Base-by-base conservation (phyloP, 2,113 vertebrate genomes). In the Columba janthina region DNA sequence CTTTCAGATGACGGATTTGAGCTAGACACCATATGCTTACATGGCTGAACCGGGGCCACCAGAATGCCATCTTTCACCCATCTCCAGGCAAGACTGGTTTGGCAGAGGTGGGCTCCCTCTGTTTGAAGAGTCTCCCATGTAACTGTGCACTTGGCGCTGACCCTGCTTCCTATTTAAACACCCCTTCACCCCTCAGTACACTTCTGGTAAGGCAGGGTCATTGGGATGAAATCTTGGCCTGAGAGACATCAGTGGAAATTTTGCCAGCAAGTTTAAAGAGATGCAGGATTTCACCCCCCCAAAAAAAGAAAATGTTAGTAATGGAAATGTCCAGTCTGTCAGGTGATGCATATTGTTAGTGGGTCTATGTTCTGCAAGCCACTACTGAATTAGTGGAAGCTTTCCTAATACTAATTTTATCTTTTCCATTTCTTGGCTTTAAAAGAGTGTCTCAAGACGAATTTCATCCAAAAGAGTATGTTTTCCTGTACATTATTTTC, bases 11-110 rank as follows among this genome's bases (percentile, higher is more conserved):
- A 9, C 40, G 29, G 21, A 17, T 85, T 80, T 58, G n/a, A 80
- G n/a, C 36, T 53, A 31, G 42, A 34, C 6, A 10, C 28, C 6
- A 56, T 31, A 57, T 0, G 0, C 48, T 38, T 85, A n/a, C 5
- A 5, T 64, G 22, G 56, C 36, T 57, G 32, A 51, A 57, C 40
- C 31, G 20, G 36, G 12, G 56, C 56, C 19, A 31, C 5, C 18
- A 26, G 12, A 57, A 31, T 28, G 36, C 31, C 29, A 8, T 29
- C 26, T 77, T 32, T 50, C 31, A 48, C 26, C 25, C 38, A 8
- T 22, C 32, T 73, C 32, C 34, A 44, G 51, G 34, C 1, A 6
- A 61, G 31, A 21, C 36, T 60, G 26, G 8, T 53, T 60, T 72
- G 58, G 29, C 36, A 44, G 46, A 21, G 53, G 34, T 46, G 44